These are phyloP conservation scores for Semnornis frantzii DNA, from an alignment of 2,113 vertebrate genomes.

Conservation along the genomic window DNA sequence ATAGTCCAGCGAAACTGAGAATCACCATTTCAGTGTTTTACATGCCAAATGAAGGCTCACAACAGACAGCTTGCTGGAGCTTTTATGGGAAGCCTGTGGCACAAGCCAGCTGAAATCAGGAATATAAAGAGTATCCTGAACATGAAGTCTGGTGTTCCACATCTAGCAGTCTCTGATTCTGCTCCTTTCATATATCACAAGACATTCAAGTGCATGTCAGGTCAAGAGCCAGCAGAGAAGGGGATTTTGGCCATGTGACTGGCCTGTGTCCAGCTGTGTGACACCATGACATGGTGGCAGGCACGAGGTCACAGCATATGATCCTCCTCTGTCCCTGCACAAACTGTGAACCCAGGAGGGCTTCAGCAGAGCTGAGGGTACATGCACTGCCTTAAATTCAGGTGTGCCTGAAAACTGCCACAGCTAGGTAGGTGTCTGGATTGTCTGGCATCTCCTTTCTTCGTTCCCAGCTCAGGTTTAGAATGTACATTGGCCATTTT, in stretches of 20 bases:
- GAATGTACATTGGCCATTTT: background rate
- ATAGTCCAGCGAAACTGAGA: background rate
- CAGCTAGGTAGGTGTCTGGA: background rate
- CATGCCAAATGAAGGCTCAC: background rate
- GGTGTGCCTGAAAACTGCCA: background rate
- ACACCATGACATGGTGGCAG: background rate
- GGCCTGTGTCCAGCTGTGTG: background rate
- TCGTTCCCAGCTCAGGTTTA: background rate
- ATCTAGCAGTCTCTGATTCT: background rate
- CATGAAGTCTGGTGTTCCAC: background rate
- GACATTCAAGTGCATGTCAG: background rate
- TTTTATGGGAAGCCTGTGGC: background rate
- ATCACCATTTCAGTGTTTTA: background rate
- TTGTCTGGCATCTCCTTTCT: background rate
- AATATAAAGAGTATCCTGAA: background rate
- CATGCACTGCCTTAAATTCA: background rate
- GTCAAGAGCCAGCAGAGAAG: background rate
- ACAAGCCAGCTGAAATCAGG: background rate
- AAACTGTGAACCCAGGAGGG: constrained; percentile 9
- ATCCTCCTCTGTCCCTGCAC: constrained; percentile 11
- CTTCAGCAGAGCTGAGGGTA: constrained; percentile 1
- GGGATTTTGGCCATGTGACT: background rate
- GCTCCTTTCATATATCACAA: background rate
- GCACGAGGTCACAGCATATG: background rate
- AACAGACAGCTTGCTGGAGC: background rate